Evolutionary conservation across 1,140 invertebrate genomes (phyloP).

Genomic region (Pachyrhynchus sulphureomaculatus): DNA sequence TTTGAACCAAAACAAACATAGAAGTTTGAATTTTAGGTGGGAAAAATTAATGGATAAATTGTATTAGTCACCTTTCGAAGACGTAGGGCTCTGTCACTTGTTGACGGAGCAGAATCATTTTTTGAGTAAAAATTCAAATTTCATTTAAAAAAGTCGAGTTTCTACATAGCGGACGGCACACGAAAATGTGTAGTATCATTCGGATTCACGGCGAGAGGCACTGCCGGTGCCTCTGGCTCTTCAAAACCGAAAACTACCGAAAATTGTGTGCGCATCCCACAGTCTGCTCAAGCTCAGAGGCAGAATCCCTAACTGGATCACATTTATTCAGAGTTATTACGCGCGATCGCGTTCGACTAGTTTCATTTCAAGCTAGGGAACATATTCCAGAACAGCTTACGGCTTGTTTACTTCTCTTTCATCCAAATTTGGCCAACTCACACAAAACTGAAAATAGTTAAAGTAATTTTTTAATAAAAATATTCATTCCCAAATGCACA

Average conservation of each 20-base stretch:
- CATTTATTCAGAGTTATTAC: conserved; percentile 16
- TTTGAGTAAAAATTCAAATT: neutral
- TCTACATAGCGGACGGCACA: conserved; percentile 27
- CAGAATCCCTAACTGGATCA: conserved; percentile 25
- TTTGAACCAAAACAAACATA: too few relatives aligned
- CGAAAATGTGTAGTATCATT: conserved; percentile 19
- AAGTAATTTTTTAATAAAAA: too few relatives aligned
- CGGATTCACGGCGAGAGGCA: conserved; percentile 28
- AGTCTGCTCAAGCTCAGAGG: conserved; percentile 26
- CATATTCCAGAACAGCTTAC: neutral
- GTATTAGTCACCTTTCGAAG: conserved; percentile 5
- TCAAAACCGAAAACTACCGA: conserved; percentile 27
- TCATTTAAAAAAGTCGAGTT: conserved; percentile 11
- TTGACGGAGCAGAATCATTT: conserved; percentile 13
- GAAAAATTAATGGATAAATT: too few relatives aligned
- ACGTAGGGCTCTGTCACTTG: conserved; percentile 3
- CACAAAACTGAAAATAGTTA: neutral
- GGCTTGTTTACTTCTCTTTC: neutral
- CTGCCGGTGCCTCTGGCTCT: conserved; percentile 19
- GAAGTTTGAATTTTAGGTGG: too few relatives aligned
- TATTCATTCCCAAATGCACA: too few relatives aligned
- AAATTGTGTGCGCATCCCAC: conserved; percentile 26
- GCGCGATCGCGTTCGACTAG: conserved; percentile 6
- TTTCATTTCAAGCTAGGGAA: neutral
- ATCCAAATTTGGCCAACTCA: neutral